Evolutionary conservation across 2,888 invertebrate species (phyloP).

Genomic region (Drosophila cognata): DNA sequence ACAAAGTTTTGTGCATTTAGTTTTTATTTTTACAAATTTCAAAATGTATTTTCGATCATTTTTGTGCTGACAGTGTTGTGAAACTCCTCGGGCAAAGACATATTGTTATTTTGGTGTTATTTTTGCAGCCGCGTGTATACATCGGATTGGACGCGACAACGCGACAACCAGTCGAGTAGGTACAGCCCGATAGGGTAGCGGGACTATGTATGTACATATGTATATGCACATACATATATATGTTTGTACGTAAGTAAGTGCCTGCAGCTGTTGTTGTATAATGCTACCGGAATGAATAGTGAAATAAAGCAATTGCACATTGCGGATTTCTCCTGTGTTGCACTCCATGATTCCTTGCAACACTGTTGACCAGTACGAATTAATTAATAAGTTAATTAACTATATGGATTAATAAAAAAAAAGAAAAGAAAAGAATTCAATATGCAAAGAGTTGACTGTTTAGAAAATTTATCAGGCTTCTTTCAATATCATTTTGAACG

Average conservation of each 20-base stretch:
- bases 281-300: background rate
- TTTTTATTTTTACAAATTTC: background rate
- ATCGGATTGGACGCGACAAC: background rate
- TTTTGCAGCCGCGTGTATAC: background rate
- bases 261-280: background rate
- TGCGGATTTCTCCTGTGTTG: background rate
- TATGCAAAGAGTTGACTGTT: background rate
- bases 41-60: background rate
- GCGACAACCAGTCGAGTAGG: background rate
- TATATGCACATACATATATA: background rate
- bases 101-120: background rate
- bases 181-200: background rate
- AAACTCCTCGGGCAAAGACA: background rate
- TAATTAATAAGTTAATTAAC: background rate
- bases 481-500: background rate
- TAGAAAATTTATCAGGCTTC: rapidly evolving
- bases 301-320: background rate
- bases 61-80: background rate
- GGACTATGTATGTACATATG: background rate
- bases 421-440: too few relatives aligned
- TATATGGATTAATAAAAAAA: too few relatives aligned
- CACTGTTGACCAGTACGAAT: background rate
- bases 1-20: background rate
- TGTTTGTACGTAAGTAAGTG: background rate
- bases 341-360: background rate